These are phyloP conservation scores for Tanytarsus gracilentus DNA, from an alignment of 2,888 invertebrate species.

Conservation along the genomic window DNA sequence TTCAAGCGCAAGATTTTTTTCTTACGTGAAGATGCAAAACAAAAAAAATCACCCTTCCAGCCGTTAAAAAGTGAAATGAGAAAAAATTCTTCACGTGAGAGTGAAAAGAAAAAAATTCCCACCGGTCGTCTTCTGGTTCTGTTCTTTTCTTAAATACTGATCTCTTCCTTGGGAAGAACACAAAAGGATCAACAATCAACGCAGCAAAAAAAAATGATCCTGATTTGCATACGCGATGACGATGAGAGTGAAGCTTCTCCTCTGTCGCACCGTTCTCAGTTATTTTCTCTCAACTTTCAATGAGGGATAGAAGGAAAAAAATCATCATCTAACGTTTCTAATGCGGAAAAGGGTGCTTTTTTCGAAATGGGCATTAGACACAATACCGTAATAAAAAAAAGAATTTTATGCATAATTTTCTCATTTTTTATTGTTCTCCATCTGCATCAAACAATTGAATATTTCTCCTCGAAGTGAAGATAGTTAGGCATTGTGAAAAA, in stretches of 20 bases:
- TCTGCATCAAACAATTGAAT: conserved; percentile 18
- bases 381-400: conserved; percentile 17
- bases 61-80: not conserved
- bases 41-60: conserved; percentile 9
- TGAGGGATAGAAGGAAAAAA: conserved; percentile 12
- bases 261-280: not conserved
- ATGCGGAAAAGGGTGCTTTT: conserved; percentile 7
- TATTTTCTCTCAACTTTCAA: no score
- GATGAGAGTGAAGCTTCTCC: conserved; percentile 20
- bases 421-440: conserved; percentile 25
- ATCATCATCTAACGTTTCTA: not conserved
- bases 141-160: conserved; percentile 6
- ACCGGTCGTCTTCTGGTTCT: conserved; percentile 16
- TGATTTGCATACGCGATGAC: conserved; percentile 26
- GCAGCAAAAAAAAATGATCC: conserved; percentile 18
- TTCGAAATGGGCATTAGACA: conserved; percentile 21
- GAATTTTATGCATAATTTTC: conserved; percentile 26
- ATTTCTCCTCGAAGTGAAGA: conserved; percentile 5
- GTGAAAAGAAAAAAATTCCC: no score
- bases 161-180: conserved; percentile 13
- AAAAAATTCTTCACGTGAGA: no score
- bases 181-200: conserved; percentile 26
- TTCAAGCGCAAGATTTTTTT: no score
- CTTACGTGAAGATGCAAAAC: no score
- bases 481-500: conserved; percentile 12